These are phyloP conservation scores for Paratilapia polleni DNA, from an alignment of 2,113 vertebrate genomes.

Conservation along the genomic window DNA sequence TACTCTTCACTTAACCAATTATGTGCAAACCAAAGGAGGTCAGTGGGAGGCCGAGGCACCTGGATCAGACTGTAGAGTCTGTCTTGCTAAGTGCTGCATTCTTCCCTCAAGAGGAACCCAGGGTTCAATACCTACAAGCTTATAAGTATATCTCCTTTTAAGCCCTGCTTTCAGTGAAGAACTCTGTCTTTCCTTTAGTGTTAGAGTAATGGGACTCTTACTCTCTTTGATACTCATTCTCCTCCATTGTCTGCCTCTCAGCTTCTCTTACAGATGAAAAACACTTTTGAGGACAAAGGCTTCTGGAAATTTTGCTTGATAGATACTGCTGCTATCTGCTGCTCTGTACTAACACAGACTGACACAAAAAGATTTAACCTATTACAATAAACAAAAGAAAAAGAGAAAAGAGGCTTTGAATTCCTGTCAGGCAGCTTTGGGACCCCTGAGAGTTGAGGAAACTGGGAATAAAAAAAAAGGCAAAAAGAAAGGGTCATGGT, in stretches of 20 bases:
- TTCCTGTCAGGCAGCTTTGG: neutral
- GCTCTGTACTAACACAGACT: conserved; percentile 6
- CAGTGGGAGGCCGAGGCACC: conserved; percentile 1
- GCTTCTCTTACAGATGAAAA: conserved; percentile 34
- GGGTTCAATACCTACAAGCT: conserved; percentile 20
- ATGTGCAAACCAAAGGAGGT: conserved; percentile 35
- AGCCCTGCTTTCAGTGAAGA: conserved; percentile 21
- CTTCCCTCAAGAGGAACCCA: conserved; percentile 4
- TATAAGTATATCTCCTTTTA: conserved; percentile 13
- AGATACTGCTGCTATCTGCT: conserved; percentile 47
- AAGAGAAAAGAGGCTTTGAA: neutral
- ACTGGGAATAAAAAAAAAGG: neutral
- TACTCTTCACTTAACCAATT: conserved; percentile 39
- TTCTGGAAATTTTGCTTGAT: conserved; percentile 30
- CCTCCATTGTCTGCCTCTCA: neutral
- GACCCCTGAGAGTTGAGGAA: neutral
- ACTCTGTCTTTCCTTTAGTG: conserved; percentile 5
- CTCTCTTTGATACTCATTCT: conserved; percentile 41
- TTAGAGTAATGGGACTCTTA: conserved; percentile 29
- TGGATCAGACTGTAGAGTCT: conserved; percentile 9
- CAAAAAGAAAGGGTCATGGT: neutral
- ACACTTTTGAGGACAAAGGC: conserved; percentile 1
- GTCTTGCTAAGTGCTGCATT: conserved; percentile 35
- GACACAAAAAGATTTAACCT: conserved; percentile 8
- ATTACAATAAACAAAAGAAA: neutral